phyloP scores from a whole-genome alignment of 2,797 vertebrate species.

The Cyclopterus lumpus region DNA sequence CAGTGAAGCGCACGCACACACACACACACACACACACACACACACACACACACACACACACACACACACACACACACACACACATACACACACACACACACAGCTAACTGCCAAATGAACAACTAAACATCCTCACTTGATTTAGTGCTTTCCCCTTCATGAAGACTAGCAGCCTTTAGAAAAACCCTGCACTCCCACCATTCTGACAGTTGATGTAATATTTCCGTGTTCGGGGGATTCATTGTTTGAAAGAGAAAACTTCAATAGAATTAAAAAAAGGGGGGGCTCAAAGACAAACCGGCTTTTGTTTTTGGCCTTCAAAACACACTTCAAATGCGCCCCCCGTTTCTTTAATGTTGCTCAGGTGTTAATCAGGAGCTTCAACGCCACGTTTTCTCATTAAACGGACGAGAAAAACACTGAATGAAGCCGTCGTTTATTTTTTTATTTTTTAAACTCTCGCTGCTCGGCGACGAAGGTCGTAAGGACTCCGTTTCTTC shows the following conservation, averaged over 20 bases:
- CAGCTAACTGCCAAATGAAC: conserved; percentile 71
- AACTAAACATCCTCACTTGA: conserved; percentile 58
- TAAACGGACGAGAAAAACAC: conserved; percentile 43
- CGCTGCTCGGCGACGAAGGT: conserved; percentile 15
- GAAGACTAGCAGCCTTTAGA: conserved; percentile 42
- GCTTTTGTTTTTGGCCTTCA: conserved; percentile 39
- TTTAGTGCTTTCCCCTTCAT: conserved; percentile 48
- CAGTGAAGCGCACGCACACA: conserved; percentile 57
- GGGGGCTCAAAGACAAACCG: conserved; percentile 45
- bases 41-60: conserved; percentile 39
- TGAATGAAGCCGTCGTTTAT: conserved; percentile 33
- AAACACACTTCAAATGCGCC: conserved; percentile 29
- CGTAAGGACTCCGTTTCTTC: not conserved
- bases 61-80: conserved; percentile 28
- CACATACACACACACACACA: conserved; percentile 48
- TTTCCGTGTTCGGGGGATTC: conserved; percentile 39
- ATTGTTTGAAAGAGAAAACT: conserved; percentile 39
- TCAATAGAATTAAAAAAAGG: conserved; percentile 35
- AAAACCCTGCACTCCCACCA: conserved; percentile 7
- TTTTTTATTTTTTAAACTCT: conserved; percentile 34
- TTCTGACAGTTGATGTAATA: conserved; percentile 43
- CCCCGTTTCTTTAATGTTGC: conserved; percentile 45
- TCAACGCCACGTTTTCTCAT: conserved; percentile 37
- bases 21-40: conserved; percentile 34
- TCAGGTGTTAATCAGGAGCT: conserved; percentile 67